phyloP scores from a whole-genome alignment of 2,888 invertebrate species.

The Ommatoiulus sabulosus region DNA sequence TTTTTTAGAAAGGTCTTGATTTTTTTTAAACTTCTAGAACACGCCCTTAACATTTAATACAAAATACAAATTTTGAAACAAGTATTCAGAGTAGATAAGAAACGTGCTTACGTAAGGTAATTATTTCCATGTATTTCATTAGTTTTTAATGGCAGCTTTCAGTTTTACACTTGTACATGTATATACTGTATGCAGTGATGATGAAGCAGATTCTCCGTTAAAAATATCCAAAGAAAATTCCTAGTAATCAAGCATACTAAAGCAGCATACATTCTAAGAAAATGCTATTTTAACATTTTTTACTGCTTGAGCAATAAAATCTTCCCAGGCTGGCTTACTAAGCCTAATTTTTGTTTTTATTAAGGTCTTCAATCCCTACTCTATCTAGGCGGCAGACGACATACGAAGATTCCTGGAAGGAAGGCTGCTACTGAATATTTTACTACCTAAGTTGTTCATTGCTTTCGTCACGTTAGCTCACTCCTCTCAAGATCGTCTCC shows the following conservation, averaged over 20 bases:
- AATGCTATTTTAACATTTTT: too few species aligned
- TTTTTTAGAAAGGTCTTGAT: background rate
- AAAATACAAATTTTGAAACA: background rate
- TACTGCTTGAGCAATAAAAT: background rate
- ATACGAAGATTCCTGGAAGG: slow-evolving; percentile 60
- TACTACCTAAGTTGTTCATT: background rate
- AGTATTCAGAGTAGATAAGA: background rate
- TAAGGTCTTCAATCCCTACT: slow-evolving; percentile 54
- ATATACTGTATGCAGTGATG: too few species aligned
- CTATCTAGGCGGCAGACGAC: background rate
- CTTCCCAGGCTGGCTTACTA: background rate
- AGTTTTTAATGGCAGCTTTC: background rate
- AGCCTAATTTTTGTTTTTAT: background rate
- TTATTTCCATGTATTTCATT: background rate
- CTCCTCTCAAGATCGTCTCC: slow-evolving; percentile 38
- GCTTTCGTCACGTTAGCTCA: background rate
- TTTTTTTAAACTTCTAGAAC: background rate
- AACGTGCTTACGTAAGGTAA: background rate
- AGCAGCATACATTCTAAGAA: too few species aligned
- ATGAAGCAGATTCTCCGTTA: too few species aligned
- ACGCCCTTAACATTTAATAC: background rate
- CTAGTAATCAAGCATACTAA: too few species aligned
- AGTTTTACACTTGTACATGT: too few species aligned
- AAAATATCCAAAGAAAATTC: too few species aligned
- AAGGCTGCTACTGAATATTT: slow-evolving; percentile 58